phyloP scores from a whole-genome alignment of 2,113 vertebrate species.

The Oncorhynchus tshawytscha region DNA sequence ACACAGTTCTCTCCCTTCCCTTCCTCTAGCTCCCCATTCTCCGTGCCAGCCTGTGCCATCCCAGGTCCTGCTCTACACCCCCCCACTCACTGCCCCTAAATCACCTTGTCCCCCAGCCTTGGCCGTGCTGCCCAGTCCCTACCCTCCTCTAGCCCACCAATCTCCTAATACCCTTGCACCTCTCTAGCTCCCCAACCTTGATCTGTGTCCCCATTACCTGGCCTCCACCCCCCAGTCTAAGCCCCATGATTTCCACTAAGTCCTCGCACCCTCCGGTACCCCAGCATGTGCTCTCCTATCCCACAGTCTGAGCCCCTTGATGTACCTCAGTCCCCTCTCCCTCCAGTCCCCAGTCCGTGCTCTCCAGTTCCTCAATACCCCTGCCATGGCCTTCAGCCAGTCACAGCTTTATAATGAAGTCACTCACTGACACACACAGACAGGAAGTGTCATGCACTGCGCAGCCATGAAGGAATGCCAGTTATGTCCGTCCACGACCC shows the following conservation, averaged over 20 bases:
- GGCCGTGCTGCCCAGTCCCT: neutral
- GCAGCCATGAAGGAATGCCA: conserved; percentile 61
- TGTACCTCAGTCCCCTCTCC: neutral
- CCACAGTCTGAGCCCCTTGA: neutral
- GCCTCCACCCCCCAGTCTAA: neutral
- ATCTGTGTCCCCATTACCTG: neutral
- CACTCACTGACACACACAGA: conserved; percentile 55
- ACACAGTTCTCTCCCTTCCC: no score
- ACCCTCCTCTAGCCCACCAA: neutral
- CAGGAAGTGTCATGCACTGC: conserved; percentile 57
- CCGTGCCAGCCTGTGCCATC: no score
- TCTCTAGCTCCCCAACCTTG: neutral
- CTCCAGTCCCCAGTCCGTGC: conserved; percentile 22
- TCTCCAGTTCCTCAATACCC: conserved; percentile 40
- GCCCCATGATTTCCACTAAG: neutral
- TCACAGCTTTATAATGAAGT: conserved; percentile 70
- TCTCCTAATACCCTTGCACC: neutral
- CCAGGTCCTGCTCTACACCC: no score
- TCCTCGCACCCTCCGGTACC: neutral
- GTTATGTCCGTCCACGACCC: conserved; percentile 39
- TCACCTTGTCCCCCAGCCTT: no score
- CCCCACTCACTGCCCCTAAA: no score
- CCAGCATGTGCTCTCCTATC: neutral
- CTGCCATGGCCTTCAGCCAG: conserved; percentile 49
- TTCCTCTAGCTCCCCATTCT: no score